Evolutionary conservation across 2,113 vertebrate species (phyloP).

Genomic region (Seriola quinqueradiata): DNA sequence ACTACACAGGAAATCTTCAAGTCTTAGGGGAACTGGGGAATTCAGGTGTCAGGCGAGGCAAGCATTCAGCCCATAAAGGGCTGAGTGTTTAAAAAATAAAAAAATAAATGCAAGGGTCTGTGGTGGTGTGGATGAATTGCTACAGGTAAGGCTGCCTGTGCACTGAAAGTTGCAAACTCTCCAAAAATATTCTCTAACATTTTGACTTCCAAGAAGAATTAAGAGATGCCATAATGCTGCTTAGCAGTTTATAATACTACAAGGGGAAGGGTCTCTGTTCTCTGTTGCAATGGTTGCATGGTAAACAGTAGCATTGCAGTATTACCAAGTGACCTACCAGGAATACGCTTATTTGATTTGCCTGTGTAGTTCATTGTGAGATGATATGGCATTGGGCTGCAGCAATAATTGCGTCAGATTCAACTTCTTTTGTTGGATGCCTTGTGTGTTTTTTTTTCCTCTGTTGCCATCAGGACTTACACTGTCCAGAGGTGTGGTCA

Average conservation of each 20-base stretch:
- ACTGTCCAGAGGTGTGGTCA: not conserved
- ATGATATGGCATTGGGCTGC: not conserved
- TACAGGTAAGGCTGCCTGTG: not conserved
- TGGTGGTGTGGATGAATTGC: not conserved
- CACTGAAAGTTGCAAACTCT: not conserved
- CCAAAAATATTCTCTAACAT: not conserved
- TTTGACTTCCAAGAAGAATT: not conserved
- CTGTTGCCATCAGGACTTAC: too few relatives aligned
- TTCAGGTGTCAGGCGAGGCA: not conserved
- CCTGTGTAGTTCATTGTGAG: too few relatives aligned
- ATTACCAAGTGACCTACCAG: too few relatives aligned
- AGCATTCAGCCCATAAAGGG: not conserved
- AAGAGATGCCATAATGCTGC: not conserved
- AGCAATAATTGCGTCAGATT: not conserved
- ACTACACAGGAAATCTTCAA: not conserved
- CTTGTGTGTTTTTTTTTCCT: too few relatives aligned
- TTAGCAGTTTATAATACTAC: not conserved
- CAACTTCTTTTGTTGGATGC: not conserved
- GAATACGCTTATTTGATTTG: too few relatives aligned
- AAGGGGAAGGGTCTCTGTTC: not conserved
- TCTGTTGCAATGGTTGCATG: not conserved
- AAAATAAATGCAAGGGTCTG: not conserved
- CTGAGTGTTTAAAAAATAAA: not conserved
- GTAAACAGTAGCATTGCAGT: too few relatives aligned
- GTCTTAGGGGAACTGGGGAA: not conserved